Base-by-base conservation (phyloP, 92 coral and sea anemone species). In the Epizoanthus illoricatus region DNA sequence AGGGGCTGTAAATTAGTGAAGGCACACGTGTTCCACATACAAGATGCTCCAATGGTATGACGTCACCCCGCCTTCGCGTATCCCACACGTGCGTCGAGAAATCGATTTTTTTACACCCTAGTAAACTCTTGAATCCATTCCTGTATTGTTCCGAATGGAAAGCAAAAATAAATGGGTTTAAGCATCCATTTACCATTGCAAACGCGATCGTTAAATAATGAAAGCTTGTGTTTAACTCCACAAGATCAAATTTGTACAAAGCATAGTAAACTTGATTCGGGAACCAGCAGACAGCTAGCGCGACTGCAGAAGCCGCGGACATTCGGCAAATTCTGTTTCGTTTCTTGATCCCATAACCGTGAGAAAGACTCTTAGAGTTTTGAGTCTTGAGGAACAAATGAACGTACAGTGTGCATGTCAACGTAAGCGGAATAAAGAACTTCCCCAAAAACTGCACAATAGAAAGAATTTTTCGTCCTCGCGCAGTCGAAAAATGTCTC, bases 161-260 rank as follows among this genome's bases (percentile, higher is more conserved):
- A 1, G 92, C 92, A 54, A 89, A 89, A 36, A 86, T 89, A 23
- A 89, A 85, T 47, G 92, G 92, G 81, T 89, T 89, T 10, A 89
- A n/a, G 64, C 89, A 86, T 3, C 87, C 73, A 49, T 86, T 89
- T 0, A 89, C 39, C 87, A 89, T 67, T 12, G 92, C 92, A 4
- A 86, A 67, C 3, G 80, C 90, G 20, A 89, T 89, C 6, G 92
- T 89, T 9, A 76, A 21, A 63, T 86, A 72, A 47, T 89, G 92
- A 1, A 60, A 74, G 43, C 58, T 70, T 5, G 85, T 89, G 40
- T 86, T 89, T 24, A 89, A 73, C 28, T 71, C 83, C 17, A 87
- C 89, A 81, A 86, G 80, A 78, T 86, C 90, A 59, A 89, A 89
- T 36, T 84, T 80, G 18, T 86, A 86, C 52, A 84, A 70, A 15